Conservation (phyloP, 2,797 vertebrate species). For the Hydrocynus forskahlii region DNA sequence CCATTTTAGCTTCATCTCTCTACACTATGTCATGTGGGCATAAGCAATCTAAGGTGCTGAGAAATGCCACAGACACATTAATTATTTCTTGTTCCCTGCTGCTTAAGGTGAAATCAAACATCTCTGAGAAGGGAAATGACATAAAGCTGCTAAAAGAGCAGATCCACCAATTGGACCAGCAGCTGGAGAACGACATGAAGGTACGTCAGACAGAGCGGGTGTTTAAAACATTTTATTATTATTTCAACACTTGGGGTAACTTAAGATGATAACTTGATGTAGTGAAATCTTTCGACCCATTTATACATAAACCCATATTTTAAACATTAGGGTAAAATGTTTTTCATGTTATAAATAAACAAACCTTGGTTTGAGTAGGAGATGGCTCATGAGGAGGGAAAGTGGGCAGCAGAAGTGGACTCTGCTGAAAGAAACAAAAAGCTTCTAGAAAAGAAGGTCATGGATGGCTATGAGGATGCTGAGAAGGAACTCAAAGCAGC, state of each 20-base stretch:
- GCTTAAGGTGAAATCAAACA: slow-evolving; percentile 74
- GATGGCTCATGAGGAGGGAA: slow-evolving; percentile 72
- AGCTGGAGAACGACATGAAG: slow-evolving; percentile 73
- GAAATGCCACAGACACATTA: neutral
- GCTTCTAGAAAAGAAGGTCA: slow-evolving; percentile 76
- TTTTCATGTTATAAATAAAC: neutral
- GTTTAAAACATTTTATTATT: neutral
- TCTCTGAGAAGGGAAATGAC: slow-evolving; percentile 77
- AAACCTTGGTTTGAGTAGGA: slow-evolving; percentile 66
- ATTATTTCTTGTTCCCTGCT: neutral
- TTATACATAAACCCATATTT: neutral
- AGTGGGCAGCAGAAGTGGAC: slow-evolving; percentile 75
- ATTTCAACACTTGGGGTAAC: neutral
- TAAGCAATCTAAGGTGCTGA: neutral
- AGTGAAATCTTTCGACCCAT: neutral
- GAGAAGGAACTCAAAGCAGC: slow-evolving; percentile 76
- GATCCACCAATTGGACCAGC: slow-evolving; percentile 77
- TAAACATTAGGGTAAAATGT: neutral
- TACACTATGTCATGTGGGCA: neutral
- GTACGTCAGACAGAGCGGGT: slow-evolving; percentile 53
- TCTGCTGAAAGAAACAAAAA: slow-evolving; percentile 73
- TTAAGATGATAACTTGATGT: neutral
- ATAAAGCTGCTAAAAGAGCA: slow-evolving; percentile 78
- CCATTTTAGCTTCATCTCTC: too few species aligned
- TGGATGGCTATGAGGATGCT: slow-evolving; percentile 73